A percentile compares a stretch with the other conserved stretches of the same genome.
Evolutionary conservation across 2,113 vertebrate species (phyloP).

Genomic region (Bubo scandiacus): DNA sequence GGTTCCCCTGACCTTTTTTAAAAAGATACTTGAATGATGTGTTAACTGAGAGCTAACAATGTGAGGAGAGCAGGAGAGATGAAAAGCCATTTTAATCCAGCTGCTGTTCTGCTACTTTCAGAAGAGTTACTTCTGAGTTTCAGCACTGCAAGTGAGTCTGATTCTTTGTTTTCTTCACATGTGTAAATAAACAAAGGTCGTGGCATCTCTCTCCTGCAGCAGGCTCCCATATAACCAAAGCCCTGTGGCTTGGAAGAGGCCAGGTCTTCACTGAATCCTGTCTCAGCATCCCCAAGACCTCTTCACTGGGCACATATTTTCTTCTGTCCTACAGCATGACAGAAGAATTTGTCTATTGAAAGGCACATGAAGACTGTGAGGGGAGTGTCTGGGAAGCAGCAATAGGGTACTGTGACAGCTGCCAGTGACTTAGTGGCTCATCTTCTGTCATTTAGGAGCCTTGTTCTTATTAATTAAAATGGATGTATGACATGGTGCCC

Average conservation of each 20-base stretch:
- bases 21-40: fast-evolving
- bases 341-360: not conserved
- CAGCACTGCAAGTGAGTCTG: not conserved
- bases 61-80: not conserved
- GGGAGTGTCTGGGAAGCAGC: not conserved
- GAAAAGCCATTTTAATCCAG: not conserved
- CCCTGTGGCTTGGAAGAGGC: not conserved
- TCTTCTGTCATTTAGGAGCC: not conserved
- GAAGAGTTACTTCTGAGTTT: not conserved
- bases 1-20: not conserved
- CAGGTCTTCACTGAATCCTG: not conserved
- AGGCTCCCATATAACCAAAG: not conserved
- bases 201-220: not conserved
- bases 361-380: not conserved
- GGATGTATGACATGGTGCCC: not conserved
- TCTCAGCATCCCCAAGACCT: not conserved
- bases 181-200: not conserved
- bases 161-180: not conserved
- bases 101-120: not conserved
- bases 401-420: not conserved
- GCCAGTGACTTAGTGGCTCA: not conserved
- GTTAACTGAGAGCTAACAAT: not conserved
- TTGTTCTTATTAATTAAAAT: not conserved
- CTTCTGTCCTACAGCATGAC: not conserved
- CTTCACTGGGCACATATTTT: not conserved